Evolutionary conservation across 1,140 invertebrate genomes (phyloP).

Genomic region (Sogatella furcifera): DNA sequence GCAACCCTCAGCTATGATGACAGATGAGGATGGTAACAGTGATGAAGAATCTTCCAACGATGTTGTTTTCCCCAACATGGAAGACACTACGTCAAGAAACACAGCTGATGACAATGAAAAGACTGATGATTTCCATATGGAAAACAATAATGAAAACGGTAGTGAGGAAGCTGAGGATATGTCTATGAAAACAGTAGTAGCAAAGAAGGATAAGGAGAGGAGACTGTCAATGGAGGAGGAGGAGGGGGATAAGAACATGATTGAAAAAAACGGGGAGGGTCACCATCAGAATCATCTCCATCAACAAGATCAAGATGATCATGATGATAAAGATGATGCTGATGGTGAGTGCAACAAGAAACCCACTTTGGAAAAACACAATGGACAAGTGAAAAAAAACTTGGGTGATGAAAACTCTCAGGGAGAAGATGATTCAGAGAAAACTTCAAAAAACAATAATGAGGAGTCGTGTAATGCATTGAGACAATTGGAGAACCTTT

Average conservation of each 20-base stretch:
- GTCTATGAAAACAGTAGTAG: not conserved
- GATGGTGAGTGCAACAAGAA: slow-evolving; percentile 13
- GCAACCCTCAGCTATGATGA: slow-evolving; percentile 32
- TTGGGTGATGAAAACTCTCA: slow-evolving; percentile 11
- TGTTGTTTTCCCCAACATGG: slow-evolving; percentile 33
- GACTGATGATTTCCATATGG: slow-evolving; percentile 18
- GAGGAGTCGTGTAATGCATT: slow-evolving; percentile 49
- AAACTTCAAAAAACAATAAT: slow-evolving; percentile 32
- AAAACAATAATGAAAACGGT: slow-evolving; percentile 28
- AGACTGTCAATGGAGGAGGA: slow-evolving; percentile 12
- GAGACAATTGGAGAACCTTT: slow-evolving; percentile 66
- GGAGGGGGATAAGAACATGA: slow-evolving; percentile 24
- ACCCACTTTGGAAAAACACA: not conserved
- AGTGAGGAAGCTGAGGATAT: slow-evolving; percentile 15
- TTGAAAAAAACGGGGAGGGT: slow-evolving; percentile 17
- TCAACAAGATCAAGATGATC: no score
- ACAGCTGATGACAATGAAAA: slow-evolving; percentile 18
- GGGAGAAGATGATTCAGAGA: slow-evolving; percentile 31
- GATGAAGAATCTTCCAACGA: slow-evolving; percentile 56
- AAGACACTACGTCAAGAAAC: slow-evolving; percentile 7
- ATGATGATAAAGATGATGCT: no score
- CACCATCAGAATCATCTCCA: no score
- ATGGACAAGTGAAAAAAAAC: no score
- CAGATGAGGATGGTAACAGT: slow-evolving; percentile 43
- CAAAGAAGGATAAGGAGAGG: slow-evolving; percentile 3